Base-by-base conservation (phyloP, 2,113 vertebrate genomes). In the Pollachius pollachius region DNA sequence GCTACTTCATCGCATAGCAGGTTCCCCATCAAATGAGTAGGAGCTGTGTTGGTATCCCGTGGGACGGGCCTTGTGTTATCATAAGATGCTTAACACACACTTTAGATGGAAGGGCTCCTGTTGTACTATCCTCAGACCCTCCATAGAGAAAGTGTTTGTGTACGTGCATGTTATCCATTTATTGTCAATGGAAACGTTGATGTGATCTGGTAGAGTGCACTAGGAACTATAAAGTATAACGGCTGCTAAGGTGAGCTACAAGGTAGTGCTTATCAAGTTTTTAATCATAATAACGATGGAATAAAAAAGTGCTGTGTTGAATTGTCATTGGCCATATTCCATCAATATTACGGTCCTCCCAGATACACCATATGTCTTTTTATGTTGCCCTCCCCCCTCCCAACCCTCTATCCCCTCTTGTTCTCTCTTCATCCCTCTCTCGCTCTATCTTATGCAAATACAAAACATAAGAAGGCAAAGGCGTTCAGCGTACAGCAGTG, bases 1-100 rank as follows among this genome's bases (percentile, higher is more conserved):
- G 65, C 62, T 71, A 60, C 63, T 61, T 34, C 67, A 11, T 70
- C 66, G 52, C 67, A 59, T 65, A 65, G 48, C 73, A 23, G 59
- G 62, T 71, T 68, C 62, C 37, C 61, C 52, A 23, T 65, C 56
- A 66, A 34, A 65, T 17, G 59, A 61, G 18, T 41, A 11, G n/a
- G 19, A 60, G 16, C 18, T 18, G n/a, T 48, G 41, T 61, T 13
- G 17, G 18, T 48, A 61, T 61, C 59, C 23, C 59, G 18, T 61
- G 18, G 23, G 17, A 15, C 16, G 9, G 3, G 19, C 59, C 59
- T 17, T 9, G 54, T 57, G 54, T 57, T 48, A 57, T 17, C 54
- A 57, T 57, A 57, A 57, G 15, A 13, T 57, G 54, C 54, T n/a
- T 57, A 4, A 54, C 15, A 57, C 41, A 48, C 41, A 48, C 41